Evolutionary conservation across 2,888 invertebrate genomes (phyloP).

Genomic region (Platypus cylindrus): DNA sequence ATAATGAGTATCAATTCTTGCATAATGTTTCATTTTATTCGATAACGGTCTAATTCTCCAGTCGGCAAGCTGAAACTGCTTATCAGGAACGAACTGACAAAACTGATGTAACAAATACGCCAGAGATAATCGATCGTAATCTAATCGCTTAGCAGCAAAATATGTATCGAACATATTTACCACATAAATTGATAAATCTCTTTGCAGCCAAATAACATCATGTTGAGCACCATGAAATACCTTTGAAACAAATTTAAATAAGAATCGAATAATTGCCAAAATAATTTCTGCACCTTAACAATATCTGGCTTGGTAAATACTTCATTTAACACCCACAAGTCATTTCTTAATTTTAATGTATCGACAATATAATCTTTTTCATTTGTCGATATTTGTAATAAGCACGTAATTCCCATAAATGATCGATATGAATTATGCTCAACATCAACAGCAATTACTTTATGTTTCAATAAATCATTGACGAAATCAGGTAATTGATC

Average conservation of each 20-base stretch:
- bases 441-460: conserved; percentile 79
- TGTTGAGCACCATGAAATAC: conserved; percentile 83
- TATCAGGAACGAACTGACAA: conserved; percentile 69
- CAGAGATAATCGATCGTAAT: conserved; percentile 57
- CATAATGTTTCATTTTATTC: conserved; percentile 67
- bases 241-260: conserved; percentile 25
- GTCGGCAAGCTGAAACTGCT: conserved; percentile 87
- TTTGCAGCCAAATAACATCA: conserved; percentile 88
- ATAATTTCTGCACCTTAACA: conserved; percentile 53
- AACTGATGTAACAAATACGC: conserved; percentile 67
- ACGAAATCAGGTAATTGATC: conserved; percentile 52
- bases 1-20: conserved; percentile 90
- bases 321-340: conserved; percentile 72
- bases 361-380: conserved; percentile 81
- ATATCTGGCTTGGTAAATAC: conserved; percentile 82
- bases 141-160: conserved; percentile 67
- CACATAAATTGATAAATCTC: conserved; percentile 87
- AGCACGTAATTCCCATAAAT: conserved; percentile 88
- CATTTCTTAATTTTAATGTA: conserved; percentile 67
- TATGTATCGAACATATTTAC: conserved; percentile 97
- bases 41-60: conserved; percentile 90
- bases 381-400: conserved; percentile 86
- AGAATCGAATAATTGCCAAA: background rate
- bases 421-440: conserved; percentile 81
- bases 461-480: conserved; percentile 49